These are phyloP conservation scores for Streptopelia turtur DNA, from an alignment of 2,797 vertebrate species.

Conservation along the genomic window DNA sequence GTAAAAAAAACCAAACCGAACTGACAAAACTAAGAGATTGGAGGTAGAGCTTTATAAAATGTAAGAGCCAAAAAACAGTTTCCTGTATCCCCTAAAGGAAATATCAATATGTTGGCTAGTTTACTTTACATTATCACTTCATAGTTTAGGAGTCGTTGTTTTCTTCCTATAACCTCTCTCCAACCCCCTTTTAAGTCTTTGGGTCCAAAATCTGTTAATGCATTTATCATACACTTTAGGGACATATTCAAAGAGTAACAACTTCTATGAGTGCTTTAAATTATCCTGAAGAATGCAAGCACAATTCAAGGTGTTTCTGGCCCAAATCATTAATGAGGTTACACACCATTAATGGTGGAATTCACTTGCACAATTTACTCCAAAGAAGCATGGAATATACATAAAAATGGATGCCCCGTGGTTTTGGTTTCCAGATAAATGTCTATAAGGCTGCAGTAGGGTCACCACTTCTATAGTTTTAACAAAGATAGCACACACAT, in stretches of 20 bases:
- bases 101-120: constrained; percentile 20
- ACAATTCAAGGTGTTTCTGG: constrained; percentile 32
- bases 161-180: background rate
- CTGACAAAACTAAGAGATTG: background rate
- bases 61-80: background rate
- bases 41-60: constrained; percentile 24
- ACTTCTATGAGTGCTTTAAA: constrained; percentile 30
- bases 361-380: background rate
- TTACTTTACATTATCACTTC: constrained; percentile 51
- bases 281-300: constrained; percentile 22
- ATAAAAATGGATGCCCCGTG: background rate
- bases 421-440: background rate
- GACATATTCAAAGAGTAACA: constrained; percentile 28
- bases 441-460: background rate
- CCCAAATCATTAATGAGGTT: constrained; percentile 22
- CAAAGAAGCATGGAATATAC: background rate
- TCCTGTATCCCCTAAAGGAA: constrained; percentile 29
- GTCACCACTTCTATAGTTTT: background rate
- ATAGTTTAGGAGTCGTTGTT: constrained; percentile 7
- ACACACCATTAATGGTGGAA: constrained; percentile 56
- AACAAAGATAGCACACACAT: background rate
- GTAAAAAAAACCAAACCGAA: background rate
- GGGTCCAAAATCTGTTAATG: constrained; percentile 47
- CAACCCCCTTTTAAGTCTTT: background rate
- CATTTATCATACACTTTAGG: constrained; percentile 21